Conservation (phyloP, 2,113 vertebrate species). For the Cynoglossus semilaevis region DNA sequence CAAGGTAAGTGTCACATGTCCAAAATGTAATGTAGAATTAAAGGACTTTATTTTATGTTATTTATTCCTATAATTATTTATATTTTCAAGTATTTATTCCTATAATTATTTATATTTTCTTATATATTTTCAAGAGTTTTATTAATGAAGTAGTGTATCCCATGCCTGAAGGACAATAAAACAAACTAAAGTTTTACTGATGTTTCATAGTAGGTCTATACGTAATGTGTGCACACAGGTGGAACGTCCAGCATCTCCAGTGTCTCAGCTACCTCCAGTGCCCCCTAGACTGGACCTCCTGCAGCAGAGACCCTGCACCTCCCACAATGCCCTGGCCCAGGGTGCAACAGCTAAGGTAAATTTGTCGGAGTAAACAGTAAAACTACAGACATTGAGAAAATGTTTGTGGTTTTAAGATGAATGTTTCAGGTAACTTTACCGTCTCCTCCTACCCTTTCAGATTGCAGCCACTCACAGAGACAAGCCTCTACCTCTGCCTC, state of each 20-base stretch:
- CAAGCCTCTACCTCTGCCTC: slow-evolving; percentile 93
- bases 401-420: neutral
- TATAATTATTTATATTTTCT: too few relatives aligned
- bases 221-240: slow-evolving; percentile 72
- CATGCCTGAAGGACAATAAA: too few relatives aligned
- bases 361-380: neutral
- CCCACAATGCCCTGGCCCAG: slow-evolving; percentile 77
- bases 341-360: slow-evolving; percentile 84
- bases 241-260: slow-evolving; percentile 89
- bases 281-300: slow-evolving; percentile 91
- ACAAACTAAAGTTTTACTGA: too few relatives aligned
- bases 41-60: too few relatives aligned
- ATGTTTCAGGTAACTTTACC: neutral
- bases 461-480: slow-evolving; percentile 86
- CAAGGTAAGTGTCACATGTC: slow-evolving; percentile 78
- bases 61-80: too few relatives aligned
- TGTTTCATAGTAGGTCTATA: neutral
- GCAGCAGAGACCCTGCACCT: slow-evolving; percentile 79
- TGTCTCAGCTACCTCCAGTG: slow-evolving; percentile 90
- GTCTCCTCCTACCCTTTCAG: slow-evolving; percentile 56
- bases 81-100: too few relatives aligned
- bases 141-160: too few relatives aligned
- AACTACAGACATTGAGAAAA: neutral
- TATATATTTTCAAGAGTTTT: too few relatives aligned
- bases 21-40: too few relatives aligned